A percentile compares a stretch with the other conserved stretches of the same genome.
Evolutionary conservation across 2,113 vertebrate species (phyloP).

Genomic region (Grallaria varia): DNA sequence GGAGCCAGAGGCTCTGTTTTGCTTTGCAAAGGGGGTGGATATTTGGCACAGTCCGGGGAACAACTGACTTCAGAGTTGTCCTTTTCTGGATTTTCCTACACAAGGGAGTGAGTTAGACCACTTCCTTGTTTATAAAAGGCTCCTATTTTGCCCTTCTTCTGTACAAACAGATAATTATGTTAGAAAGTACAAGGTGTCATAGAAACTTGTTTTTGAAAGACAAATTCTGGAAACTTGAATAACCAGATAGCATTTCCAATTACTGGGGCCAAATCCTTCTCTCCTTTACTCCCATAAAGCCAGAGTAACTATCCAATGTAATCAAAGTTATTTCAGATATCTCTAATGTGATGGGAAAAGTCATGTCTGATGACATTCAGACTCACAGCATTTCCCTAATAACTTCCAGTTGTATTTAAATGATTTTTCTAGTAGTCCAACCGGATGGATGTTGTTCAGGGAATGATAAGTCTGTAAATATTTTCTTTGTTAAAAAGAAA

Average conservation of each 20-base stretch:
- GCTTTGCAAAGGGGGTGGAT: neutral
- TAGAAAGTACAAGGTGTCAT: neutral
- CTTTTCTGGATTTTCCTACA: slow-evolving; percentile 22
- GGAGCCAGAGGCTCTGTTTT: neutral
- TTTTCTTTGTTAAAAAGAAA: slow-evolving; percentile 35
- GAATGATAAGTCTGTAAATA: neutral
- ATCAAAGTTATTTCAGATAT: neutral
- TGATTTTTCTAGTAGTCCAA: neutral
- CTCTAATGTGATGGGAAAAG: neutral
- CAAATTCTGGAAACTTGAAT: neutral
- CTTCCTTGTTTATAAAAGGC: slow-evolving; percentile 18
- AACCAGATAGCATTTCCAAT: neutral
- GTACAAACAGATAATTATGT: neutral
- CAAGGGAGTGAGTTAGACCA: neutral
- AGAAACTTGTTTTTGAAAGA: neutral
- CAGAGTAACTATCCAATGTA: neutral
- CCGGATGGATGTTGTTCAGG: neutral
- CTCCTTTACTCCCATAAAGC: neutral
- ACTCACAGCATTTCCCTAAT: neutral
- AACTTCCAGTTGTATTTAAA: neutral
- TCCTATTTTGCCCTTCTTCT: neutral
- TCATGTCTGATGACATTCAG: neutral
- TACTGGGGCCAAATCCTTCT: neutral
- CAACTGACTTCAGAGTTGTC: neutral
- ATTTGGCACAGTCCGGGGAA: slow-evolving; percentile 14